Percentiles rank a stretch among this genome's conserved stretches.
These are phyloP conservation scores for Saccostrea echinata DNA, from an alignment of 1,140 invertebrate genomes.

Conservation along the genomic window DNA sequence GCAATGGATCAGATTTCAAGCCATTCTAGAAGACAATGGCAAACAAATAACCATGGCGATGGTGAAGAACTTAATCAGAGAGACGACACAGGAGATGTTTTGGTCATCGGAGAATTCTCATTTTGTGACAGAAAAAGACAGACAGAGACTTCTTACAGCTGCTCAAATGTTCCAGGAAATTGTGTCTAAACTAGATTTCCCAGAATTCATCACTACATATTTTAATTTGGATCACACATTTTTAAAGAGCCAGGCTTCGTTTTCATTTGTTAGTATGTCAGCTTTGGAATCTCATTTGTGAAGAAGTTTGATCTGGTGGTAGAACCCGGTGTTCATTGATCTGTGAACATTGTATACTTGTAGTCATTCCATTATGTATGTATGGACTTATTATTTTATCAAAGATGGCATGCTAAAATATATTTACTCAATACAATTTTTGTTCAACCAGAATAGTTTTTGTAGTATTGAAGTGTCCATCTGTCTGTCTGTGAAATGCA, in stretches of 20 bases:
- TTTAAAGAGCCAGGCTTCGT: constrained; percentile 47
- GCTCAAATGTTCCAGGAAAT: constrained; percentile 64
- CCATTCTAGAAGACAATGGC: constrained; percentile 73
- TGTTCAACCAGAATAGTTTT: too few relatives aligned
- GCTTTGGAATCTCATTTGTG: not conserved
- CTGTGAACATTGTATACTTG: not conserved
- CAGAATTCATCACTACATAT: constrained; percentile 70
- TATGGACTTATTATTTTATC: not conserved
- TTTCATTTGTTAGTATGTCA: not conserved
- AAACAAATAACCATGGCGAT: constrained; percentile 53
- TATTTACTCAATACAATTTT: too few relatives aligned
- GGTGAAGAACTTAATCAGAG: constrained; percentile 54
- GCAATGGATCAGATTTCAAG: constrained; percentile 87
- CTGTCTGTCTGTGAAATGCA: too few relatives aligned
- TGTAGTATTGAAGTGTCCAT: too few relatives aligned
- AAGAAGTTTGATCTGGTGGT: not conserved
- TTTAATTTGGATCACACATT: constrained; percentile 60
- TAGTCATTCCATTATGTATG: not conserved
- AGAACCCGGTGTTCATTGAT: not conserved
- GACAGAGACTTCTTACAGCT: constrained; percentile 50
- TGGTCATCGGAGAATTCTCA: constrained; percentile 49
- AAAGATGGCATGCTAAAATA: too few relatives aligned
- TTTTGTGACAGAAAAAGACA: constrained; percentile 30
- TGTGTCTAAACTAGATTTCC: constrained; percentile 62
- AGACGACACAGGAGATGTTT: constrained; percentile 42